Percentiles rank a stretch among this genome's conserved stretches.
phyloP scores from a whole-genome alignment of 2,797 vertebrate genomes.

The Selene dorsalis region DNA sequence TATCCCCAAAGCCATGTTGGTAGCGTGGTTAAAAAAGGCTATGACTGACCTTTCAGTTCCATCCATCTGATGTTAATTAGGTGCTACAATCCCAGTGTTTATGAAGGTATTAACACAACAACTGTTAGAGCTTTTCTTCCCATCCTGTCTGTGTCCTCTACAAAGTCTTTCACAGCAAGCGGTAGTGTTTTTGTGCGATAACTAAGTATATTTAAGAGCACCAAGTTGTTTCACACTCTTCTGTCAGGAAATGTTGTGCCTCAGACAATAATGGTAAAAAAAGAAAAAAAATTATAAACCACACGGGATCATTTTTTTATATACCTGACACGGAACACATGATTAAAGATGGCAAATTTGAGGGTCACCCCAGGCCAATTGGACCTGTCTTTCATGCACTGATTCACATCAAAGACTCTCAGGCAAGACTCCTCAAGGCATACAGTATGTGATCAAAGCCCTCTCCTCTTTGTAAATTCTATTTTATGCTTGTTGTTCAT shows the following conservation, averaged over 20 bases:
- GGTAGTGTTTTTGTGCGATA: slow-evolving; percentile 64
- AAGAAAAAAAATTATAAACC: slow-evolving; percentile 53
- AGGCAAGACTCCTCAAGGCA: slow-evolving; percentile 81
- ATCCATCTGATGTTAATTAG: slow-evolving; percentile 84
- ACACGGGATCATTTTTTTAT: slow-evolving; percentile 65
- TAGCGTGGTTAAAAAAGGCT: slow-evolving; percentile 67
- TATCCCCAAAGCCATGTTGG: slow-evolving; percentile 39
- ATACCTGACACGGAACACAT: slow-evolving; percentile 79
- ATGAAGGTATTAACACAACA: slow-evolving; percentile 85
- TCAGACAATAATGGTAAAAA: slow-evolving; percentile 54
- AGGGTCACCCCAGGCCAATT: slow-evolving; percentile 80
- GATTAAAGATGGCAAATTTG: slow-evolving; percentile 83
- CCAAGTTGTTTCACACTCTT: slow-evolving; percentile 78
- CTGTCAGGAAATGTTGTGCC: slow-evolving; percentile 73
- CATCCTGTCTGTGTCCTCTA: slow-evolving; percentile 58
- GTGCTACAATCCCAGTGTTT: slow-evolving; percentile 82
- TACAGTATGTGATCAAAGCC: slow-evolving; percentile 82
- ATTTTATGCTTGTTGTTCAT: slow-evolving; percentile 80
- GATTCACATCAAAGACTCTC: slow-evolving; percentile 84
- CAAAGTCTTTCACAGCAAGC: slow-evolving; percentile 50
- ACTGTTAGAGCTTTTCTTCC: slow-evolving; percentile 76
- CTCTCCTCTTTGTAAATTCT: slow-evolving; percentile 66
- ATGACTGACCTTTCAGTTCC: slow-evolving; percentile 82
- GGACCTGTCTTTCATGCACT: slow-evolving; percentile 80
- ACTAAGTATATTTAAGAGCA: slow-evolving; percentile 75